These are phyloP conservation scores for Hyles vespertilio DNA, from an alignment of 1,140 invertebrate genomes.

Conservation along the genomic window DNA sequence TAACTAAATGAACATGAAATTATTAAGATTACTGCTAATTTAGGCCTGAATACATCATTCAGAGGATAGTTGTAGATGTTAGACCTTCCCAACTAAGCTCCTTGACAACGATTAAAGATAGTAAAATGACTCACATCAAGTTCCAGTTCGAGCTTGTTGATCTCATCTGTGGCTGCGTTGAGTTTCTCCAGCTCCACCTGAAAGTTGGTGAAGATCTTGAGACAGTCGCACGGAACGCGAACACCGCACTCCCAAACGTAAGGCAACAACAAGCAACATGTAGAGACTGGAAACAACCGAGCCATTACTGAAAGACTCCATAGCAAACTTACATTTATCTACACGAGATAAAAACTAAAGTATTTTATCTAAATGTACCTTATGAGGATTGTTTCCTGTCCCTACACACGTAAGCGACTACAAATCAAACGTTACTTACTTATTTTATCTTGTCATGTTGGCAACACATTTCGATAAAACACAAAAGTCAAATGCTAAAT, in stretches of 20 bases:
- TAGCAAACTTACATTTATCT: slow-evolving; percentile 16
- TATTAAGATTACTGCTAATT: too few relatives aligned
- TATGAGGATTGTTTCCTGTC: slow-evolving; percentile 61
- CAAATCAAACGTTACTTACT: slow-evolving; percentile 58
- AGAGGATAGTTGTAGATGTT: background rate
- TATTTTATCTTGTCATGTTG: slow-evolving; percentile 21
- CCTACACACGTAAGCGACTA: slow-evolving; percentile 51
- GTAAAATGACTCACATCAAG: slow-evolving; percentile 87
- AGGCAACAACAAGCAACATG: slow-evolving; percentile 64
- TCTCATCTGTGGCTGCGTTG: slow-evolving; percentile 96
- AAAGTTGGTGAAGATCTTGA: slow-evolving; percentile 63
- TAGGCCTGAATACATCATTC: background rate
- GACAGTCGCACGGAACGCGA: slow-evolving; percentile 57
- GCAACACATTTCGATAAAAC: slow-evolving; percentile 21
- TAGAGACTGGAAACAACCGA: slow-evolving; percentile 70
- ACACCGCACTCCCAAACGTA: slow-evolving; percentile 49
- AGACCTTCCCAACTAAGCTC: too few relatives aligned
- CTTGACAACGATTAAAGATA: background rate
- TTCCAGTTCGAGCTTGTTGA: slow-evolving; percentile 95
- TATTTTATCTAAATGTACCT: slow-evolving; percentile 27
- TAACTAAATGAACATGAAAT: too few relatives aligned
- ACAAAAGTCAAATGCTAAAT: slow-evolving; percentile 50
- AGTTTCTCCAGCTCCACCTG: slow-evolving; percentile 96
- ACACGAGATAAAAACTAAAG: slow-evolving; percentile 19
- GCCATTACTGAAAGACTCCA: slow-evolving; percentile 30